Percentiles rank a stretch among this genome's conserved stretches.
These are phyloP conservation scores for Drosophila kikkawai DNA, from an alignment of 1,140 invertebrate species.

Conservation along the genomic window DNA sequence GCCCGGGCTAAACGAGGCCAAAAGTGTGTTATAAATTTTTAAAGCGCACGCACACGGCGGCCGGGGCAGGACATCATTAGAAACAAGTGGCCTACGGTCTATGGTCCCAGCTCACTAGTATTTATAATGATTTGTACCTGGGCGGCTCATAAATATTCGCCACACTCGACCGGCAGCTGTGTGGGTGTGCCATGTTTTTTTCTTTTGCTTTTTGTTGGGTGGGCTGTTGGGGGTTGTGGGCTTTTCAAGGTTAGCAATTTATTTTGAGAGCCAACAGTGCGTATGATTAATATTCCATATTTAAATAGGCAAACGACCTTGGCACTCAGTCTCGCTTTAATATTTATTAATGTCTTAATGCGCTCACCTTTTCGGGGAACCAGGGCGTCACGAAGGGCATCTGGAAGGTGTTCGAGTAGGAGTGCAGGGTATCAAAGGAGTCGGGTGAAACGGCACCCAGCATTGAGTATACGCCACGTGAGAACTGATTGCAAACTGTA, in stretches of 20 bases:
- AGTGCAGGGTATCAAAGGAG: constrained; percentile 97
- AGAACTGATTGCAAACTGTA: constrained; percentile 96
- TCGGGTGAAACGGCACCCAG: constrained; percentile 95
- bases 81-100: constrained; percentile 29
- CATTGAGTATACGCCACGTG: constrained; percentile 95
- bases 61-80: constrained; percentile 57
- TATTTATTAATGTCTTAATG: constrained; percentile 73
- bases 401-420: constrained; percentile 97
- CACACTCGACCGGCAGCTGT: constrained; percentile 9
- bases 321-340: constrained; percentile 47
- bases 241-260: constrained; percentile 78
- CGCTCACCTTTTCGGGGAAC: constrained; percentile 94
- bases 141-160: constrained; percentile 64
- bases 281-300: constrained; percentile 84
- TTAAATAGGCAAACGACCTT: constrained; percentile 68
- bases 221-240: background rate
- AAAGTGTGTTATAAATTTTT: constrained; percentile 83
- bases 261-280: constrained; percentile 67
- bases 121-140: constrained; percentile 76
- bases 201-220: background rate
- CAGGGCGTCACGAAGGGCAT: constrained; percentile 98
- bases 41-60: constrained; percentile 62
- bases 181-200: background rate
- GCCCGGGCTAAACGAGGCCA: constrained; percentile 54
- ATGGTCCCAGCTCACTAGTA: constrained; percentile 47